phyloP scores from a whole-genome alignment of 1,140 invertebrate species.

The silkworm (Bombyx mori) region DNA sequence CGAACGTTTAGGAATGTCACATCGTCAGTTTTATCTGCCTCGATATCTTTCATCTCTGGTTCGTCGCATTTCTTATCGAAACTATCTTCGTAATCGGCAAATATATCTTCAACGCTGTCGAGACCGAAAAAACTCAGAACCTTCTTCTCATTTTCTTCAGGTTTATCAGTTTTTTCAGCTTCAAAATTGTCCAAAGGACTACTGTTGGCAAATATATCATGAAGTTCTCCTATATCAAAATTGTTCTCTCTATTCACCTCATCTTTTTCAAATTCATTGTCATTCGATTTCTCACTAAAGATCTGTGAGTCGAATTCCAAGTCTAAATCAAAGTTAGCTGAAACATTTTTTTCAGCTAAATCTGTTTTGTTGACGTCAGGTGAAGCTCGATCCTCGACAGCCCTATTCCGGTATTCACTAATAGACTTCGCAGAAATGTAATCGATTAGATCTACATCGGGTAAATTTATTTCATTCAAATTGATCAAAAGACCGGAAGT shows the following conservation, averaged over 20 bases:
- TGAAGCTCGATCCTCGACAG: constrained; percentile 9
- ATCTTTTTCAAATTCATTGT: constrained; percentile 11
- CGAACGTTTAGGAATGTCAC: background rate
- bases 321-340: constrained; percentile 29
- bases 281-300: constrained; percentile 10
- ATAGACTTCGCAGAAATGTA: constrained; percentile 30
- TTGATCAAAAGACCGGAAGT: constrained; percentile 14
- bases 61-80: constrained; percentile 4
- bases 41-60: constrained; percentile 7
- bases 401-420: constrained; percentile 19
- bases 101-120: constrained; percentile 60
- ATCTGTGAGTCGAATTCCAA: constrained; percentile 29
- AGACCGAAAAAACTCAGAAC: constrained; percentile 54
- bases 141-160: constrained; percentile 29
- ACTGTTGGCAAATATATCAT: constrained; percentile 54
- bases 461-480: constrained; percentile 26
- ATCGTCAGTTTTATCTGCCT: constrained; percentile 7
- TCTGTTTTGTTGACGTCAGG: constrained; percentile 4
- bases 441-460: constrained; percentile 42
- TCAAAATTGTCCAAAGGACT: constrained; percentile 16
- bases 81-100: constrained; percentile 45
- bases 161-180: constrained; percentile 7
- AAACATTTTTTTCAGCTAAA: background rate
- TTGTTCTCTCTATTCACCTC: constrained; percentile 19
- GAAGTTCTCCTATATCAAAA: constrained; percentile 55